phyloP scores from a whole-genome alignment of 2,797 vertebrate species.

The Melanotaenia nigrans region DNA sequence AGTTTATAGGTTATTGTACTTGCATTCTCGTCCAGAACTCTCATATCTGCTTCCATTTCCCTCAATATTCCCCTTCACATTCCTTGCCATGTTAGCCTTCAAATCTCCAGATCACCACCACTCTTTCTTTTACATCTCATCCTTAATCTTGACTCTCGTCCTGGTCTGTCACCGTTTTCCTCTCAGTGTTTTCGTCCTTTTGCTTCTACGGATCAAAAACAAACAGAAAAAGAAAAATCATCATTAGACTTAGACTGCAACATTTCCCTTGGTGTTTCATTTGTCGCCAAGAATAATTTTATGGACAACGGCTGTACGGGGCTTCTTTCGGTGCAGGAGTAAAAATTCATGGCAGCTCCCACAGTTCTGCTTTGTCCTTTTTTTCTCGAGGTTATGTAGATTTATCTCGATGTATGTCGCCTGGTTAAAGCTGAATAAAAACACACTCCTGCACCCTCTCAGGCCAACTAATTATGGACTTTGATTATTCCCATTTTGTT shows the following conservation, averaged over 20 bases:
- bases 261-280: conserved; percentile 62
- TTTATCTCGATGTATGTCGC: conserved; percentile 57
- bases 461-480: conserved; percentile 83
- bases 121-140: conserved; percentile 32
- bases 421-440: conserved; percentile 60
- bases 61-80: conserved; percentile 5
- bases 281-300: conserved; percentile 55
- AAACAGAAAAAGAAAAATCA: conserved; percentile 11
- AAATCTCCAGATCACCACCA: conserved; percentile 39
- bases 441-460: conserved; percentile 63
- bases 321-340: conserved; percentile 33
- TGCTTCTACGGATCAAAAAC: conserved; percentile 47
- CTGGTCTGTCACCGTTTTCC: conserved; percentile 16
- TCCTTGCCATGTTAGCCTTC: conserved; percentile 21
- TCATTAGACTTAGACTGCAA: conserved; percentile 27
- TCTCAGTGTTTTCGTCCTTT: conserved; percentile 11
- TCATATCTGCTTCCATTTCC: conserved; percentile 36
- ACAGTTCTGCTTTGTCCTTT: conserved; percentile 47
- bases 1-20: conserved; percentile 25
- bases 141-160: conserved; percentile 27
- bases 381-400: conserved; percentile 60
- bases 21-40: conserved; percentile 37
- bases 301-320: conserved; percentile 21
- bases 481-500: conserved; percentile 85
- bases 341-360: conserved; percentile 34